Evolutionary conservation across 2,888 invertebrate genomes (phyloP), one percentile per base, ranked within the genome.

Genomic region (Horisme vitalbata): DNA sequence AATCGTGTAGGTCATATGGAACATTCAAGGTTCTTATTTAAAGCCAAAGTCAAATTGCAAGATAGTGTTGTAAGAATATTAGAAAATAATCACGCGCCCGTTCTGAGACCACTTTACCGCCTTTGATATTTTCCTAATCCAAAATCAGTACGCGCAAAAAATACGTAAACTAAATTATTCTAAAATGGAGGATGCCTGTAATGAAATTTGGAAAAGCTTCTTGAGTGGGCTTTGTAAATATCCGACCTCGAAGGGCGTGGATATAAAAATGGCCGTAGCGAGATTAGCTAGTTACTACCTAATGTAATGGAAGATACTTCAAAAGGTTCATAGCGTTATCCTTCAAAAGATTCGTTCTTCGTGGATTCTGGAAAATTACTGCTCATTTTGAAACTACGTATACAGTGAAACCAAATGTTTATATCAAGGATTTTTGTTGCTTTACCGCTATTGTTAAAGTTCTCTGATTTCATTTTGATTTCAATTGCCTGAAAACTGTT

Each of bases 241-340:
- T 79, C 59, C 63, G 59, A 61, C 59, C 58, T 67, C 61, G 57
- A 18, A 5, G 18, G 18, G 18, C 57, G 49, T 44, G 33, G 37
- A 26, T 36, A 43, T 46, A 65, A 68, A 71, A 74, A 73, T 61
- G 65, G 63, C 69, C 68, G 71, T 65, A 65, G 59, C 65, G 56
- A 71, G 74, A 82, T 81, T 80, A 75, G 70, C 70, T 72, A 72
- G 69, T 70, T 73, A n/a, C n/a, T n/a, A 74, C 75, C 69, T 75
- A 79, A 78, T 76, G 72, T 82, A 76, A 78, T 76, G 76, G 76
- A 79, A n/a, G n/a, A 80, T 71, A 68, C 71, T 75, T 76, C 72
- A 75, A 72, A 79, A 64, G 66, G 61, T 57, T 66, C 61, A 63
- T 63, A 60, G 68, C 33, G 30, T n/a, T 41, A 41, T 33, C 54